Evolutionary conservation across 2,113 vertebrate species (phyloP).

Genomic region (Hippocampus guttulatus): DNA sequence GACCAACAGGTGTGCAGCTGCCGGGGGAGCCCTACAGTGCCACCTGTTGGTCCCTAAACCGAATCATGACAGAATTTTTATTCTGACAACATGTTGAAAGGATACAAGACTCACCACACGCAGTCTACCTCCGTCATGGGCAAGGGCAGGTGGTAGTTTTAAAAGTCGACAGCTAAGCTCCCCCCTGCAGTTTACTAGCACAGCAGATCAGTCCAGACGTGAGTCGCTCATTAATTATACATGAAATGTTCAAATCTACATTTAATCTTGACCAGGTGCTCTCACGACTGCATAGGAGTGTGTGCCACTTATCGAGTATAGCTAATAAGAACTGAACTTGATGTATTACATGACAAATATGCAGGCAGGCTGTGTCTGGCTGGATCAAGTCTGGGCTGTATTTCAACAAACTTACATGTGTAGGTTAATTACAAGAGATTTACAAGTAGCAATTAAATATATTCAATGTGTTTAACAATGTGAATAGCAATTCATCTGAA

Average conservation of each 20-base stretch:
- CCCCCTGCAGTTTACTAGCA: conserved; percentile 52
- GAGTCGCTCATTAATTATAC: conserved; percentile 25
- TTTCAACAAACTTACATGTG: conserved; percentile 25
- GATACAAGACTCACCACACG: conserved; percentile 24
- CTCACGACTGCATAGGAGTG: conserved; percentile 13
- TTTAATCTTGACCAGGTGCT: conserved; percentile 56
- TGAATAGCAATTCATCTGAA: conserved; percentile 23
- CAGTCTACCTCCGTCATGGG: conserved; percentile 22
- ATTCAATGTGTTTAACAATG: conserved; percentile 40
- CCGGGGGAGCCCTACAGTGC: too few species aligned
- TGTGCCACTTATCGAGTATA: neutral
- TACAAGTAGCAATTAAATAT: conserved; percentile 45
- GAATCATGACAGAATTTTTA: too few species aligned
- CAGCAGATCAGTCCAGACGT: conserved; percentile 22
- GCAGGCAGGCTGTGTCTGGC: neutral
- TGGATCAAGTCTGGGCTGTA: conserved; percentile 17
- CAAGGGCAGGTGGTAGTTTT: conserved; percentile 54
- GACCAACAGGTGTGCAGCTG: too few species aligned
- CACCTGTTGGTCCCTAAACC: too few species aligned
- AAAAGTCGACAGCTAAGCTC: conserved; percentile 34
- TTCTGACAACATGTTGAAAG: conserved; percentile 12
- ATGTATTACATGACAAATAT: neutral
- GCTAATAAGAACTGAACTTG: conserved; percentile 1
- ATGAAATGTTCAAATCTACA: conserved; percentile 23
- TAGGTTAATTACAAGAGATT: conserved; percentile 45